These are phyloP conservation scores for Cossypha dichroa DNA, from an alignment of 2,797 vertebrate species.

Conservation along the genomic window DNA sequence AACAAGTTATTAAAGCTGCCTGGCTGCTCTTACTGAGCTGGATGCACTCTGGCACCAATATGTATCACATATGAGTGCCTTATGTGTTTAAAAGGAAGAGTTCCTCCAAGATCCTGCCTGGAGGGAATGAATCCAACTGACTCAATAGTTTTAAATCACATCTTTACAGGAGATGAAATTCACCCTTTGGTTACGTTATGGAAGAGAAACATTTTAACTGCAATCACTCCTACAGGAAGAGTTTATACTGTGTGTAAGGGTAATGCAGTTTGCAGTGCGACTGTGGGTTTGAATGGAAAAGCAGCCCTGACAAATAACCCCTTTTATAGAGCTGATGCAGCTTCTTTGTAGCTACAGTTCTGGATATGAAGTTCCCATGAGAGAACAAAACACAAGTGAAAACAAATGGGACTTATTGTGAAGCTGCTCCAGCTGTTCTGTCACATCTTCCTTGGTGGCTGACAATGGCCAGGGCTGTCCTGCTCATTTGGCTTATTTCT, in stretches of 20 bases:
- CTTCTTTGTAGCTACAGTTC: not conserved
- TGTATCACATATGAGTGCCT: not conserved
- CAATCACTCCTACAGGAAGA: not conserved
- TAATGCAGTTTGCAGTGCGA: not conserved
- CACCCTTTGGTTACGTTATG: not conserved
- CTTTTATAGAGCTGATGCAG: not conserved
- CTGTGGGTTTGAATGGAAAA: not conserved
- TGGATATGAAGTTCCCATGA: not conserved
- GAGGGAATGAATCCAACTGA: not conserved
- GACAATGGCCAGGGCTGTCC: not conserved
- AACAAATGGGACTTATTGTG: not conserved
- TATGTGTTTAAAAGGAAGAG: slow-evolving; percentile 1
- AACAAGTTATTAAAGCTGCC: not conserved
- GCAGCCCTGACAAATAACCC: not conserved
- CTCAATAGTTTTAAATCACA: not conserved
- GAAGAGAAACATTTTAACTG: not conserved
- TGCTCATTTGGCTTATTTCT: not conserved
- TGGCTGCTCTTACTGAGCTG: not conserved
- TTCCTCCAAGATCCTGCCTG: not conserved
- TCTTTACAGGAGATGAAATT: not conserved
- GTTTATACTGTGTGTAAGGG: not conserved
- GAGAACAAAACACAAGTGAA: not conserved
- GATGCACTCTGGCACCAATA: not conserved
- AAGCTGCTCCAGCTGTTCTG: not conserved
- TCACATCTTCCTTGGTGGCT: not conserved